phyloP scores from a whole-genome alignment of 2,888 invertebrate genomes.

The Philereme transversata region DNA sequence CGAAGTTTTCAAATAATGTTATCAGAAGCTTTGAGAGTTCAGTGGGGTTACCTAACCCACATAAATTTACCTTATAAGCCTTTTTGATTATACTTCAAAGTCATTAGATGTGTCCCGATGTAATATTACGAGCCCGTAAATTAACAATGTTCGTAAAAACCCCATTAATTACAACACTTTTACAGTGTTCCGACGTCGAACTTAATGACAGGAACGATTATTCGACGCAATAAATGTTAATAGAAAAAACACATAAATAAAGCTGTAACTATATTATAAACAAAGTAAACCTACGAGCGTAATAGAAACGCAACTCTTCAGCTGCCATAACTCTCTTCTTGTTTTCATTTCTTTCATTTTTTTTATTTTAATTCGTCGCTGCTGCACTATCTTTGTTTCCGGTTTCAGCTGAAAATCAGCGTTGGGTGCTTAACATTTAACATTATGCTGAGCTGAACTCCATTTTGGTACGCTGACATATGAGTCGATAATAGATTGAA shows the following conservation, averaged over 20 bases:
- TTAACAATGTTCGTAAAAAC: slow-evolving; percentile 50
- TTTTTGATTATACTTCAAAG: slow-evolving; percentile 38
- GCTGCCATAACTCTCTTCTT: neutral
- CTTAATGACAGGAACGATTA: slow-evolving; percentile 50
- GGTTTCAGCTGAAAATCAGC: no score
- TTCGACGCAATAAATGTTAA: slow-evolving; percentile 48
- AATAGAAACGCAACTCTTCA: slow-evolving; percentile 29
- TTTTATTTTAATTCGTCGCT: no score
- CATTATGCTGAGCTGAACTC: no score
- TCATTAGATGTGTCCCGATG: slow-evolving; percentile 34
- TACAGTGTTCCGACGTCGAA: slow-evolving; percentile 48
- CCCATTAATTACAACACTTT: slow-evolving; percentile 44
- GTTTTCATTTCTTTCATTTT: no score
- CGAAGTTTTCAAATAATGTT: neutral
- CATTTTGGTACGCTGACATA: no score
- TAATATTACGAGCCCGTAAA: slow-evolving; percentile 44
- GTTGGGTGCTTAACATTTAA: no score
- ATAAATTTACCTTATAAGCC: neutral
- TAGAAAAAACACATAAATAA: slow-evolving; percentile 29
- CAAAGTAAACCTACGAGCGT: neutral
- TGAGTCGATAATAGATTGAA: no score
- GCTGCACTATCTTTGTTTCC: no score
- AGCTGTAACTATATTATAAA: neutral
- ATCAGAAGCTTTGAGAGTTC: neutral
- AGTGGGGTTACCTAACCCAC: neutral